Base-by-base conservation (phyloP, 2,797 vertebrate genomes). In the Coregonus suidteri region DNA sequence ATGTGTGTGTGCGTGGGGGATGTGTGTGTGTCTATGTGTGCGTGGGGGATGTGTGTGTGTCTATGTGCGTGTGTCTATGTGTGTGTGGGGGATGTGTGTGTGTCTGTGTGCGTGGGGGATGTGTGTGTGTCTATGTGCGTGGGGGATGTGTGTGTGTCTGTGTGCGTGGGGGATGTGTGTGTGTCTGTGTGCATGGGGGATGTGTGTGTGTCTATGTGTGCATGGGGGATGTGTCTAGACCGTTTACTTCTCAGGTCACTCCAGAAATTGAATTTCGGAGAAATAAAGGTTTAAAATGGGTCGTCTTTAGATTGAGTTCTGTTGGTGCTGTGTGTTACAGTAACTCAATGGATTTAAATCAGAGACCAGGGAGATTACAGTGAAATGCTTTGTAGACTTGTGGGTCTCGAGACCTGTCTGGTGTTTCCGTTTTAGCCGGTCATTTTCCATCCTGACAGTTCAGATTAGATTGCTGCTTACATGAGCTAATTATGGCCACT, bases 151-250 rank as follows among this genome's bases (percentile, higher is more conserved):
- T 47, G 6, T 81, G 30, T 25, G 25, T 25, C 25, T 25, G 25
- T 25, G 25, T 25, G 25, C 25, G 1, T 25, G 25, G 25, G 25
- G 25, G 25, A 25, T 25, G 25, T 25, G 25, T 25, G 25, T 25
- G 25, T 25, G 25, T 25, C 25, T 25, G 25, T 25, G 25, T 25
- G 25, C 25, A 25, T 25, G 25, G 25, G 25, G 69, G 75, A 37
- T 83, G 52, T 82, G 4, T 34, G 9, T 71, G 41, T 6, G 20
- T 76, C 64, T 53, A 7, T n/a, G 15, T 77, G 81, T 11, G 52
- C 11, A 16, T 15, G 65, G 9, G 3, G 30, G 30, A 66, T 1
- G 13, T 13, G 30, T 66, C 30, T 30, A 15, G 6, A 15, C 14
- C 20, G 7, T 59, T 41, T 7, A 18, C 34, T 41, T 69, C 6